Evolutionary conservation across 2,113 vertebrate genomes (phyloP).

Genomic region (Miniopterus natalensis): DNA sequence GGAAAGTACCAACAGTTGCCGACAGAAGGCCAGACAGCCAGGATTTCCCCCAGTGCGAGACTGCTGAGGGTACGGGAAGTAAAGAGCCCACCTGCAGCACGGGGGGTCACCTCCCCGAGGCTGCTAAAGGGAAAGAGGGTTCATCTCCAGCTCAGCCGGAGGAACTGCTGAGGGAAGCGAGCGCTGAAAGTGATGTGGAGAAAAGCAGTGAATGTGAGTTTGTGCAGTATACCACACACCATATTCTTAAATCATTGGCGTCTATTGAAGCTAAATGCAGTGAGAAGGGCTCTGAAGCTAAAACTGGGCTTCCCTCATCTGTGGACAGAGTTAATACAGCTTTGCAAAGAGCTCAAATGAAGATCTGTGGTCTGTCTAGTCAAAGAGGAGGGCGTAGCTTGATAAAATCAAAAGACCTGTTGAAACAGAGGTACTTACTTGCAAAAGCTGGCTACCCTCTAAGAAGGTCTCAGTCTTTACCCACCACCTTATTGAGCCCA

Average conservation of each 20-base stretch:
- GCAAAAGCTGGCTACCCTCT: constrained; percentile 88
- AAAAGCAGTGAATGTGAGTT: constrained; percentile 84
- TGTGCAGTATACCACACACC: constrained; percentile 89
- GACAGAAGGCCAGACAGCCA: constrained; percentile 59
- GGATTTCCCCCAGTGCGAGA: not conserved
- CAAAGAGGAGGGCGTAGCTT: constrained; percentile 83
- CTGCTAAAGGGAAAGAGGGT: constrained; percentile 61
- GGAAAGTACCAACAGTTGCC: constrained; percentile 40
- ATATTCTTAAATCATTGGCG: constrained; percentile 86
- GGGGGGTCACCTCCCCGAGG: constrained; percentile 59
- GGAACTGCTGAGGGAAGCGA: constrained; percentile 78
- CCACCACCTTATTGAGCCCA: constrained; percentile 90
- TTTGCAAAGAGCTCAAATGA: constrained; percentile 90
- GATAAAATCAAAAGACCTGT: constrained; percentile 87
- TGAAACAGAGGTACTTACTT: constrained; percentile 84
- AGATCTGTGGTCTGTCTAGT: constrained; percentile 75
- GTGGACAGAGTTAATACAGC: constrained; percentile 87
- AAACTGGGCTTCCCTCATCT: constrained; percentile 37
- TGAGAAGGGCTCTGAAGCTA: constrained; percentile 58
- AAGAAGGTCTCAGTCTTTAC: constrained; percentile 95
- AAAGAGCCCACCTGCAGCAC: constrained; percentile 39
- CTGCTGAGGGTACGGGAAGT: constrained; percentile 57
- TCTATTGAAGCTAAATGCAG: constrained; percentile 75
- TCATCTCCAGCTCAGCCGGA: constrained; percentile 53
- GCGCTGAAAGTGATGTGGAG: constrained; percentile 80